Percentiles rank a stretch among this genome's conserved stretches.
These are phyloP conservation scores for Neolamprologus sp. DNA, from an alignment of 2,113 vertebrate species.

Conservation along the genomic window DNA sequence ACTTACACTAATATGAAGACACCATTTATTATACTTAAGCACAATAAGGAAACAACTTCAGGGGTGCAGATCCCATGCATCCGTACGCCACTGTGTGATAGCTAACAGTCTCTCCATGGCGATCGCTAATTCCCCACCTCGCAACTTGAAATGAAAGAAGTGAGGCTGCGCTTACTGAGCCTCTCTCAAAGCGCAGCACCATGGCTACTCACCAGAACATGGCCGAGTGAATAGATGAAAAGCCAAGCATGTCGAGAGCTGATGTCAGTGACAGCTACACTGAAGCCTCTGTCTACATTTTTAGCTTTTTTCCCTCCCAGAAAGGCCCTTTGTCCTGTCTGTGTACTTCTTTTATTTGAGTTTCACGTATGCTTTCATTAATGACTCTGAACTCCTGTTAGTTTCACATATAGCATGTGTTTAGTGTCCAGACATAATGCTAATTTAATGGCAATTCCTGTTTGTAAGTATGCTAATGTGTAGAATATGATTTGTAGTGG, in stretches of 20 bases:
- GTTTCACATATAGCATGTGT: neutral
- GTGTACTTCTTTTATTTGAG: neutral
- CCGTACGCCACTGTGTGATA: neutral
- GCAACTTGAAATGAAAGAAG: constrained; percentile 21
- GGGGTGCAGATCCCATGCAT: neutral
- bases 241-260: constrained; percentile 40
- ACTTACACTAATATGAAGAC: neutral
- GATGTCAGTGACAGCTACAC: constrained; percentile 56
- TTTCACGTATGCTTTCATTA: neutral
- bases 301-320: neutral
- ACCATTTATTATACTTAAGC: neutral
- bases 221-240: constrained; percentile 49
- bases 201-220: constrained; percentile 41
- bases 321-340: neutral
- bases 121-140: constrained; percentile 10
- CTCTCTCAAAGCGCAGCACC: constrained; percentile 14
- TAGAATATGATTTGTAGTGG: neutral
- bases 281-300: constrained; percentile 2
- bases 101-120: constrained; percentile 21
- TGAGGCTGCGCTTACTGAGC: neutral
- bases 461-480: neutral
- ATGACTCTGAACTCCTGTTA: neutral
- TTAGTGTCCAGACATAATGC: neutral
- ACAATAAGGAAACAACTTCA: neutral
- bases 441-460: neutral